phyloP scores from a whole-genome alignment of 2,113 vertebrate genomes.

The Heterochromis multidens region DNA sequence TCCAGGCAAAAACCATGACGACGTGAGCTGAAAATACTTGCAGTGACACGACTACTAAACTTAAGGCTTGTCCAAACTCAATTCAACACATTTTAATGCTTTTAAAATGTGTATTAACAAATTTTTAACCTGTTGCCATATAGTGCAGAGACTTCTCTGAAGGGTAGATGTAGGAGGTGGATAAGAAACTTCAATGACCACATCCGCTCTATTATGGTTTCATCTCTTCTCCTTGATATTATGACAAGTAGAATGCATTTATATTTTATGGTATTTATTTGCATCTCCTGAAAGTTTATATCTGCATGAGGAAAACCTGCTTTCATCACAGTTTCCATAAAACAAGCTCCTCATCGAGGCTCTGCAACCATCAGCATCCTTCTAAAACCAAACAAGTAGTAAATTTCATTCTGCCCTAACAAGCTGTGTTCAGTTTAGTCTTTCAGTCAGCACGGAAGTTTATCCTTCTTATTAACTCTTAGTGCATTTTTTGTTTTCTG shows the following conservation, averaged over 20 bases:
- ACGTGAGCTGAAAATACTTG: neutral
- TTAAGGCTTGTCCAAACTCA: accelerated
- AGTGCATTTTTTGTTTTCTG: neutral
- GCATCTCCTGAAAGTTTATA: neutral
- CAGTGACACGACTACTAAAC: neutral
- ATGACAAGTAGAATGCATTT: neutral
- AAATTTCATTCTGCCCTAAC: neutral
- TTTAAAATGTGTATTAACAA: accelerated
- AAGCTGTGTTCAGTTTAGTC: neutral
- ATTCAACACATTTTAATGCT: neutral
- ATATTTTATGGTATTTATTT: neutral
- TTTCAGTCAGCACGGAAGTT: neutral
- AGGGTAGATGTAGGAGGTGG: neutral
- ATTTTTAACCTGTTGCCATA: neutral
- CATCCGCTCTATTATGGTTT: accelerated
- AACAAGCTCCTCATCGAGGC: accelerated
- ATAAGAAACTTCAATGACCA: accelerated
- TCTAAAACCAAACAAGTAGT: neutral
- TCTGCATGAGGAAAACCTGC: neutral
- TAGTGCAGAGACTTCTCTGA: neutral
- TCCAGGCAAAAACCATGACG: neutral
- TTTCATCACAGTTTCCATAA: neutral
- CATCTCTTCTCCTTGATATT: neutral
- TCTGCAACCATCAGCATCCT: neutral
- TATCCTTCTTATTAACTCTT: neutral